These are phyloP conservation scores for Sphenopsis melanotis DNA, from an alignment of 2,797 vertebrate species.

Conservation along the genomic window DNA sequence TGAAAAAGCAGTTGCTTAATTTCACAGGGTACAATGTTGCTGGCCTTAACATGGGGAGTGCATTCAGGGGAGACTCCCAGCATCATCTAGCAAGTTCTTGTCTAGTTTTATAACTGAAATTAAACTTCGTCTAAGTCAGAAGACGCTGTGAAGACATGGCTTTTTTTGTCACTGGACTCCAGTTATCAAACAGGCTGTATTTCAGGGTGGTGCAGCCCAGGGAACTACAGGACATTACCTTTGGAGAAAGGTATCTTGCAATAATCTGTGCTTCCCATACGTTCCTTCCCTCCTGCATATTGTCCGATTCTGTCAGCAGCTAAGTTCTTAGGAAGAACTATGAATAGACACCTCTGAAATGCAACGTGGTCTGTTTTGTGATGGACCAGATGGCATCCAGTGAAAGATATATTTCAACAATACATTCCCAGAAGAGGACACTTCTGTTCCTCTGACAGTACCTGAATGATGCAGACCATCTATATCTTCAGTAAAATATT, in stretches of 20 bases:
- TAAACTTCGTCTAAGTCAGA: background rate
- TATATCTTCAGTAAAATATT: background rate
- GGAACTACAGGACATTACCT: background rate
- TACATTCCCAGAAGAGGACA: background rate
- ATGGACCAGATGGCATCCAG: background rate
- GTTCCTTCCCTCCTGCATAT: background rate
- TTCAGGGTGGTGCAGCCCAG: background rate
- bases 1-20: background rate
- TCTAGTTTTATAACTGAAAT: background rate
- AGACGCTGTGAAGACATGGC: fast-evolving
- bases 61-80: background rate
- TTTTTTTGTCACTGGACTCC: background rate
- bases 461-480: background rate
- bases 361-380: background rate
- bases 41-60: background rate
- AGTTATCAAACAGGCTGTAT: background rate
- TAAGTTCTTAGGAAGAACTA: background rate
- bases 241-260: background rate
- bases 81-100: background rate
- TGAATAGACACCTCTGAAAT: background rate
- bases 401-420: background rate
- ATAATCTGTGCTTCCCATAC: background rate
- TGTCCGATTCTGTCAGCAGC: background rate
- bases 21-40: background rate
- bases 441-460: background rate